Percentiles rank a stretch among this genome's conserved stretches.
Evolutionary conservation across 2,888 invertebrate species (phyloP).

Genomic region (Erebia palarica): DNA sequence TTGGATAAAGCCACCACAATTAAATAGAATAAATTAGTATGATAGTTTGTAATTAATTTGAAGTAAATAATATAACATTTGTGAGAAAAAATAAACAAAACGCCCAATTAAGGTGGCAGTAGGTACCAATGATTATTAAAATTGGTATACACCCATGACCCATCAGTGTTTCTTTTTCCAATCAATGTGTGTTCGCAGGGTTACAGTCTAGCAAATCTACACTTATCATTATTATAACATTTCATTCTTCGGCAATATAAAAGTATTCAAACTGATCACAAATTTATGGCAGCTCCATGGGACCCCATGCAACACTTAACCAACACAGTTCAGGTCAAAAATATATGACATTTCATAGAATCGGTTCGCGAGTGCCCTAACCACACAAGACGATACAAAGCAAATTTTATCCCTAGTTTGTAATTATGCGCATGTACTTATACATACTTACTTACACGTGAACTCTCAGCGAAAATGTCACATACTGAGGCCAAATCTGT

Average conservation of each 20-base stretch:
- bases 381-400: conserved; percentile 55
- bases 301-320: conserved; percentile 77
- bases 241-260: conserved; percentile 78
- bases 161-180: conserved; percentile 61
- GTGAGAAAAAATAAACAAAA: conserved; percentile 57
- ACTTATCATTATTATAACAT: conserved; percentile 74
- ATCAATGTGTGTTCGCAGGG: conserved; percentile 70
- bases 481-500: conserved; percentile 48
- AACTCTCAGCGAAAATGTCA: conserved; percentile 70
- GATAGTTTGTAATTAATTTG: conserved; percentile 41
- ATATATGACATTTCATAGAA: conserved; percentile 71
- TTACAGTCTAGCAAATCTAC: conserved; percentile 79
- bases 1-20: conserved; percentile 73
- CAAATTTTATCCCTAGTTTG: conserved; percentile 54
- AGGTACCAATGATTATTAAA: too few relatives aligned
- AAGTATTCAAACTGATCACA: conserved; percentile 82
- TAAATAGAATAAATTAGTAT: conserved; percentile 42
- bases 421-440: conserved; percentile 42
- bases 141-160: too few relatives aligned
- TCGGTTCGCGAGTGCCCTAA: conserved; percentile 61
- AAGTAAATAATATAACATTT: conserved; percentile 54
- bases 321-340: conserved; percentile 64
- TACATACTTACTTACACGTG: conserved; percentile 49
- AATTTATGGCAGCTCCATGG: conserved; percentile 79
- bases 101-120: conserved; percentile 47